Evolutionary conservation across 2,113 vertebrate genomes (phyloP).

Genomic region (Leptobrachium ailaonicum): DNA sequence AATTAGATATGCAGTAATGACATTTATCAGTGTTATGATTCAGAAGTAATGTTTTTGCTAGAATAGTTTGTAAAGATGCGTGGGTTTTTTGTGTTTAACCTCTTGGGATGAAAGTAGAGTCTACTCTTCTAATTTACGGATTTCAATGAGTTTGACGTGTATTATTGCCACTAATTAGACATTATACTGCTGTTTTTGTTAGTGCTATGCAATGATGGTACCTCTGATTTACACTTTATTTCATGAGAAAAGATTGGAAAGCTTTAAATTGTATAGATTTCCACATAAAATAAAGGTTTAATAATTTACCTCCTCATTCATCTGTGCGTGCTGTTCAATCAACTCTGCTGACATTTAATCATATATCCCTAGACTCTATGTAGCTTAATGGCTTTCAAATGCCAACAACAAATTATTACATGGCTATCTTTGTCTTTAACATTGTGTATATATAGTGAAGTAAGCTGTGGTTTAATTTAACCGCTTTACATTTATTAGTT

Average conservation of each 20-base stretch:
- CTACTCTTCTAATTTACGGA: background rate
- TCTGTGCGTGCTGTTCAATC: slow-evolving; percentile 1
- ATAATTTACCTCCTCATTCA: background rate
- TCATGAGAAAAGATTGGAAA: background rate
- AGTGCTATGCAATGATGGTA: background rate
- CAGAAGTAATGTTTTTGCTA: no score
- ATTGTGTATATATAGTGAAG: background rate
- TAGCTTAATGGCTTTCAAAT: slow-evolving; percentile 8
- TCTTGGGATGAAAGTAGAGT: no score
- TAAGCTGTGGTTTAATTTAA: no score
- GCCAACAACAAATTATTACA: slow-evolving; percentile 2
- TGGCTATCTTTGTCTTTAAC: background rate
- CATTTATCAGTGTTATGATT: no score
- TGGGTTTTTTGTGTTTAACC: no score
- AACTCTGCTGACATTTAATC: background rate
- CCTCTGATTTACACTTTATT: background rate
- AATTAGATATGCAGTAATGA: no score
- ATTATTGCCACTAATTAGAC: background rate
- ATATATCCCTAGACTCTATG: background rate
- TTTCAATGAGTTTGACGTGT: background rate
- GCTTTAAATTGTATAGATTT: background rate
- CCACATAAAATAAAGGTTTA: slow-evolving; percentile 3
- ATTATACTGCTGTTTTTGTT: background rate
- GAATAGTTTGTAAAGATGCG: no score
- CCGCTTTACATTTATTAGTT: background rate